phyloP scores from a whole-genome alignment of 2,888 invertebrate species.

The Eupithecia dodoneata region DNA sequence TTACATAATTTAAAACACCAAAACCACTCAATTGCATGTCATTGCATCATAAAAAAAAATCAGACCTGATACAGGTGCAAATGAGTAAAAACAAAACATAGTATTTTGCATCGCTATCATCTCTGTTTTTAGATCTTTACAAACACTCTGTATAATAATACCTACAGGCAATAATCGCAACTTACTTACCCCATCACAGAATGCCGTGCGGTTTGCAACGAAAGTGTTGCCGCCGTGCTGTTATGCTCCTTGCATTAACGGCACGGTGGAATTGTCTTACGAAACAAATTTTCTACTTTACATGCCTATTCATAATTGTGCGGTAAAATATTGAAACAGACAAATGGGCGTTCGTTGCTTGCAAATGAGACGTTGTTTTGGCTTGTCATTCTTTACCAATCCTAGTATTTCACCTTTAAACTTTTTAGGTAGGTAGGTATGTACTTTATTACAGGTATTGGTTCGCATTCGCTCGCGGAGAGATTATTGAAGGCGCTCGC shows the following conservation, averaged over 20 bases:
- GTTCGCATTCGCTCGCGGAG: conserved; percentile 22
- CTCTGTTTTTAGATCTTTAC: background rate
- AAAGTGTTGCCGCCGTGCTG: conserved; percentile 45
- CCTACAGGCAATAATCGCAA: background rate
- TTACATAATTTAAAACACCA: background rate
- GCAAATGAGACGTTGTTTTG: conserved; percentile 4
- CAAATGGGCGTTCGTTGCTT: conserved; percentile 4
- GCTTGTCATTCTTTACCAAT: background rate
- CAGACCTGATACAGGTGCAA: background rate
- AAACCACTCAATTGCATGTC: background rate
- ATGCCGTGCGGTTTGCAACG: conserved; percentile 50
- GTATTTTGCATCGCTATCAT: background rate
- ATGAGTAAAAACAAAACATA: background rate
- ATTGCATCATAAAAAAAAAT: background rate
- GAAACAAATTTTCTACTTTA: conserved; percentile 33
- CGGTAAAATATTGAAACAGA: conserved; percentile 23
- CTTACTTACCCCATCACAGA: conserved; percentile 5
- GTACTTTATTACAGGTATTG: conserved; percentile 16
- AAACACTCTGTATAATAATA: background rate
- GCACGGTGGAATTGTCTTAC: conserved; percentile 19
- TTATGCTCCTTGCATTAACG: background rate
- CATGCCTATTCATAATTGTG: conserved; percentile 28
- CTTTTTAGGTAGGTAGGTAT: background rate
- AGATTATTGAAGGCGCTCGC: conserved; percentile 20
- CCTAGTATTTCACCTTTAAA: background rate